Base-by-base conservation (phyloP, 2,113 vertebrate genomes). In the Meriones unguiculatus region DNA sequence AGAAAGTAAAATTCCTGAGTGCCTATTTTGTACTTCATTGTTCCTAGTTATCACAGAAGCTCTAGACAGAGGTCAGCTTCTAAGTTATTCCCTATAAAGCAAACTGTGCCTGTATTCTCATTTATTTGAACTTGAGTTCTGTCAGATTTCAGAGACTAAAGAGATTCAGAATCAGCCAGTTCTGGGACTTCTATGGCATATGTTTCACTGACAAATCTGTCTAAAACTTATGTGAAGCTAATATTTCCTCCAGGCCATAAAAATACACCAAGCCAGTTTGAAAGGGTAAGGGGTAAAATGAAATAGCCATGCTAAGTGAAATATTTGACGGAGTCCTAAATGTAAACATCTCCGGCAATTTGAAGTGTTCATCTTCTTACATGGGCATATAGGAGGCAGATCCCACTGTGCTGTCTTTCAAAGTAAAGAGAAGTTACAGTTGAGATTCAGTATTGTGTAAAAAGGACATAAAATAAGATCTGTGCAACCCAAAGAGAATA, bases 41-140 rank as follows among this genome's bases (percentile, higher is more conserved):
- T 89, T 97, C 57, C 75, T 75, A 89, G 35, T 89, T 95, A 54
- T 93, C 52, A 93, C 32, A n/a, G 59, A 86, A 75, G 77, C 90
- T 76, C 11, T 87, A 85, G 18, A 70, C 35, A 87, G 35, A 95
- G 72, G 92, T 91, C 72, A 91, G 59, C 28, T 93, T 82, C 38
- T 96, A 65, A 76, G 24, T 94, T 94, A 94, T 78, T 94, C 57
- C 89, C 73, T 75, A 11, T 91, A 85, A 96, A 89, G 92, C 24
- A 96, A 91, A 35, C 72, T 89, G 20, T 64, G 62, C 3, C 22
- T 95, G 7, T 93, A 70, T 93, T 91, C 78, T 76, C 52, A 67
- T 92, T 92, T 97, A 57, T 93, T 92, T 97, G 94, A 96, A 91
- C 35, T 87, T 89, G 22, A 89, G 93, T 95, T 96, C 96, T 97